Percentiles rank a stretch among this genome's conserved stretches.
Evolutionary conservation across 35 echinoderm and acorn worm species (phyloP).

Genomic region (Heliocidaris tuberculata): DNA sequence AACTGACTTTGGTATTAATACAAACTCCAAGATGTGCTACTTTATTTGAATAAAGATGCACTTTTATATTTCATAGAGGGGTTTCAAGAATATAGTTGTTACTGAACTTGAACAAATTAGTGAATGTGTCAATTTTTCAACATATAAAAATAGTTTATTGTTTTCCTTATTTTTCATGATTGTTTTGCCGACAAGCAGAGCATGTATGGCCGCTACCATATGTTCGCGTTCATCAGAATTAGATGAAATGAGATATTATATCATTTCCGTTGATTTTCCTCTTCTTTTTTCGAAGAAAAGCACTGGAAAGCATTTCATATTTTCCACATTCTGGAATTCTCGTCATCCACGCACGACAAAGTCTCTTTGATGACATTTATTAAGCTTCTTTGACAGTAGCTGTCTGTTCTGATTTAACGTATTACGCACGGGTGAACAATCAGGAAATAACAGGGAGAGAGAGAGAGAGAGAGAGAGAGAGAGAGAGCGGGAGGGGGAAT

Average conservation of each 20-base stretch:
- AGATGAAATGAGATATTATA: not conserved
- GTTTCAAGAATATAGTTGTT: too few relatives aligned
- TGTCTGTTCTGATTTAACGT: conserved; percentile 5
- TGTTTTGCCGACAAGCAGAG: too few relatives aligned
- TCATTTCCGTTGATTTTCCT: not conserved
- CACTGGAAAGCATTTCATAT: not conserved
- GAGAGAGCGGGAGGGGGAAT: not conserved
- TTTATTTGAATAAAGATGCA: too few relatives aligned
- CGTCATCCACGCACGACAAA: conserved; percentile 1
- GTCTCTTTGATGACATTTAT: not conserved
- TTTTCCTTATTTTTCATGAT: too few relatives aligned
- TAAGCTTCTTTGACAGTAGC: not conserved
- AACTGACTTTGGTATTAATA: too few relatives aligned
- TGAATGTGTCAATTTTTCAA: too few relatives aligned
- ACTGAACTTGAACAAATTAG: too few relatives aligned
- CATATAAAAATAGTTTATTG: too few relatives aligned
- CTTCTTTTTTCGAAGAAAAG: not conserved
- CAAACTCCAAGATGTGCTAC: too few relatives aligned
- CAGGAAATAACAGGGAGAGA: not conserved
- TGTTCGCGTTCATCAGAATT: not conserved
- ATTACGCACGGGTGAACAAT: not conserved
- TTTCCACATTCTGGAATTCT: not conserved
- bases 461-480: too few relatives aligned
- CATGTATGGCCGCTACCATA: too few relatives aligned
- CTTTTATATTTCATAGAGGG: too few relatives aligned